These are phyloP conservation scores for Laterallus jamaicensis DNA, from an alignment of 2,113 vertebrate genomes.

Conservation along the genomic window DNA sequence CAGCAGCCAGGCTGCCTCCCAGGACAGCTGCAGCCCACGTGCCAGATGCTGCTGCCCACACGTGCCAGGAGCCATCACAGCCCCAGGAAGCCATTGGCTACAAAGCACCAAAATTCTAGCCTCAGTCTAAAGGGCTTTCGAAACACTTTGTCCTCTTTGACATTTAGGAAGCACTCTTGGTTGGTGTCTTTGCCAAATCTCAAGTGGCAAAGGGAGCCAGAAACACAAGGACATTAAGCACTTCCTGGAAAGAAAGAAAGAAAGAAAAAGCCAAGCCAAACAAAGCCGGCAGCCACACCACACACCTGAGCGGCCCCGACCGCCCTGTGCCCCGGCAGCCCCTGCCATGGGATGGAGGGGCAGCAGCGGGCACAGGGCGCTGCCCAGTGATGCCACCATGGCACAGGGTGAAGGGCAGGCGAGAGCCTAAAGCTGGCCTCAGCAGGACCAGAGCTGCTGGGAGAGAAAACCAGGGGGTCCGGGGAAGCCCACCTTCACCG, in stretches of 20 bases:
- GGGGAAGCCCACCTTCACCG: background rate
- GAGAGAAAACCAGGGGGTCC: rapidly evolving
- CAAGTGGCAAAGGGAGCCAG: constrained; percentile 29
- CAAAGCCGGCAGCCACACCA: background rate
- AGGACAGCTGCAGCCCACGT: background rate
- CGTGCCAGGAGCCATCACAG: rapidly evolving
- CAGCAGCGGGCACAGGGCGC: background rate
- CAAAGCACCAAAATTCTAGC: background rate
- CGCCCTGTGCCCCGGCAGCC: rapidly evolving
- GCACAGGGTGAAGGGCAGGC: background rate
- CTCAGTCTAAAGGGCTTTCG: background rate
- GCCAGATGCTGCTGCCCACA: background rate
- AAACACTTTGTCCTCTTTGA: background rate
- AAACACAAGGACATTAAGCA: constrained; percentile 6
- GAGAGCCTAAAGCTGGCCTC: background rate
- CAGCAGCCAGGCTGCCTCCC: background rate
- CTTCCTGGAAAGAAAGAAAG: constrained; percentile 23
- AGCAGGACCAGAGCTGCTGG: rapidly evolving
- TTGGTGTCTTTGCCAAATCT: background rate
- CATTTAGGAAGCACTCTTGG: background rate
- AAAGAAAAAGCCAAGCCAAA: constrained; percentile 15
- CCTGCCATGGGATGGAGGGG: background rate
- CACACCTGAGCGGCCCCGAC: background rate
- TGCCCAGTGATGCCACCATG: background rate
- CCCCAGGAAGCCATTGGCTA: background rate